A percentile compares a stretch with the other conserved stretches of the same genome.
These are phyloP conservation scores for Globia sparganii DNA, from an alignment of 2,888 invertebrate genomes.

Conservation along the genomic window DNA sequence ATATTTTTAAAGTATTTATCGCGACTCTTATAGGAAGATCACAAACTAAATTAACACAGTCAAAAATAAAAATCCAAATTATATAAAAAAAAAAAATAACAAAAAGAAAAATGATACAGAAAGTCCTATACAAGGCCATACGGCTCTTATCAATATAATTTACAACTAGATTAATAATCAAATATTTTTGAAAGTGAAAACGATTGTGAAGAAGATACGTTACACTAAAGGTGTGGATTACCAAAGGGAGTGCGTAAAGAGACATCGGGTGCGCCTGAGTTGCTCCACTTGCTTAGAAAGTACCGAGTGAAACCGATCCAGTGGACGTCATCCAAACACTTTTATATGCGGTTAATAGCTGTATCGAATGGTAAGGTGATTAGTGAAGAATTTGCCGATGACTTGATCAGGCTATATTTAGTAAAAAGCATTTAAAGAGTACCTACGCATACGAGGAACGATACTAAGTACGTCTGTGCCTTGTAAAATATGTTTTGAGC, in stretches of 20 bases:
- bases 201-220: constrained; percentile 24
- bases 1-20: too few species aligned
- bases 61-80: too few species aligned
- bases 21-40: too few species aligned
- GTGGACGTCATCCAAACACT: constrained; percentile 60
- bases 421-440: not conserved
- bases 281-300: constrained; percentile 83
- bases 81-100: too few species aligned
- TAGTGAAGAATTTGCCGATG: constrained; percentile 21
- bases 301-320: constrained; percentile 77
- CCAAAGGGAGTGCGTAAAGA: constrained; percentile 73
- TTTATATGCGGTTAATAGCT: constrained; percentile 46
- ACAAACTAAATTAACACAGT: too few species aligned
- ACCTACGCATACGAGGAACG: not conserved
- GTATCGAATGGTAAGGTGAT: constrained; percentile 21
- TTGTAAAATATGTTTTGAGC: not conserved
- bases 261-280: constrained; percentile 70
- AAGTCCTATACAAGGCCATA: too few species aligned
- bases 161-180: too few species aligned
- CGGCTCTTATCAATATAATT: too few species aligned
- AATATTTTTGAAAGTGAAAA: constrained; percentile 40
- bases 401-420: constrained; percentile 23
- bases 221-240: constrained; percentile 69
- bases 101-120: too few species aligned
- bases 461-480: too few species aligned